Base-by-base conservation (phyloP, 2,888 invertebrate genomes). In the Stratiomys singularior region DNA sequence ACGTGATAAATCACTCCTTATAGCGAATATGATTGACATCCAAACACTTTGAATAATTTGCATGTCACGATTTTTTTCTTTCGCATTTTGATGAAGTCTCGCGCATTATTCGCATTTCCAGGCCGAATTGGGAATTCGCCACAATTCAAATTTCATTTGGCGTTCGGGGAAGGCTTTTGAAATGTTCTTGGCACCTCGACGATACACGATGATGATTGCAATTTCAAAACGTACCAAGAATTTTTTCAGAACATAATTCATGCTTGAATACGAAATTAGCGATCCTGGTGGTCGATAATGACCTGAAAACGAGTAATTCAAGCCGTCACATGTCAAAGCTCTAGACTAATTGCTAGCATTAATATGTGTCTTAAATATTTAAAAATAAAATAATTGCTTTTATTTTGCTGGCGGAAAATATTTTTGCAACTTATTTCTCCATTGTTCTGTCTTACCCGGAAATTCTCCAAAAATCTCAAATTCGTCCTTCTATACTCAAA, bases 21-120 rank as follows among this genome's bases (percentile, higher is more conserved):
- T 78, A 79, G 76, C 78, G 78, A 79, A 79, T 79, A 79, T 79
- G 79, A 79, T 79, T 79, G 79, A 79, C 78, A 77, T 77, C 66
- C 79, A 76, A 78, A 79, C 79, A 79, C 79, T 79, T 78, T 79
- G 79, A 79, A 79, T 79, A 79, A 79, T 79, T 79, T 79, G 79
- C 79, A 79, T 78, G 79, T 79, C 79, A 79, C 78, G 79, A 64
- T 78, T 79, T 72, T 79, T 64, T 28, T 44, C 58, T 74, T 37
- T 9, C 9, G 9, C 37, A 37, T 37, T 37, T 74, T 74, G 52
- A 74, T 60, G 60, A 52, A 74, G 60, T 74, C 28, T 18, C 47
- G 37, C 60, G 37, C 25, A 37, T 74, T 74, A 72, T 69, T 30
- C 47, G 25, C 46, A 27, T 46, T 25, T n/a, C 18, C 3, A 9